phyloP scores from a whole-genome alignment of 30 jellyfish, hydroid and myxozoan genomes.

The Aurelia aurita complex sp. Pacific region DNA sequence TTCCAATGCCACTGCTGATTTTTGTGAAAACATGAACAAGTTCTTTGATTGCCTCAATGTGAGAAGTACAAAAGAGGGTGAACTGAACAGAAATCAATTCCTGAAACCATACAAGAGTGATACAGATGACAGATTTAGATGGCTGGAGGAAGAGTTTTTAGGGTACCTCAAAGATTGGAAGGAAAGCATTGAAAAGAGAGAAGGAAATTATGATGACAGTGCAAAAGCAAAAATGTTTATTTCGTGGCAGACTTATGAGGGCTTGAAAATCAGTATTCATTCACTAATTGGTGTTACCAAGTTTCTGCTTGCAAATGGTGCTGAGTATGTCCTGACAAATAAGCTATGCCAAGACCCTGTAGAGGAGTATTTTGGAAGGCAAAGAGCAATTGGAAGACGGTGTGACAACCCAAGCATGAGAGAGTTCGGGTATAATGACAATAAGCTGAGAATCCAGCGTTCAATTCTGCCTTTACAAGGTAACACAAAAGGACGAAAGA shows the following conservation, averaged over 20 bases:
- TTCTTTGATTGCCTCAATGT: conserved; percentile 61
- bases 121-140: conserved; percentile 33
- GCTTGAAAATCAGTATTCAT: no score
- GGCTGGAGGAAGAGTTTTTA: conserved; percentile 39
- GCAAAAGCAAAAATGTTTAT: conserved; percentile 40
- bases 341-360: no score
- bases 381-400: no score
- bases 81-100: background rate
- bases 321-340: no score
- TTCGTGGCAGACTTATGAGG: background rate
- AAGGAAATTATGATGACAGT: conserved; percentile 13
- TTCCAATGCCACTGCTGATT: conserved; percentile 36
- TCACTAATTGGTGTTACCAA: no score
- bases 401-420: no score
- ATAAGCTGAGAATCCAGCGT: no score
- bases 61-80: conserved; percentile 38
- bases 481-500: no score
- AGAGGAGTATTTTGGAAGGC: no score
- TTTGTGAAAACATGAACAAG: conserved; percentile 27
- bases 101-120: conserved; percentile 31
- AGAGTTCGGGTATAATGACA: no score
- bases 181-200: conserved; percentile 44
- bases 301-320: no score
- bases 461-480: no score
- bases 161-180: conserved; percentile 30